These are phyloP conservation scores for Radopholus similis DNA, from an alignment of 1,140 invertebrate genomes.

Conservation along the genomic window DNA sequence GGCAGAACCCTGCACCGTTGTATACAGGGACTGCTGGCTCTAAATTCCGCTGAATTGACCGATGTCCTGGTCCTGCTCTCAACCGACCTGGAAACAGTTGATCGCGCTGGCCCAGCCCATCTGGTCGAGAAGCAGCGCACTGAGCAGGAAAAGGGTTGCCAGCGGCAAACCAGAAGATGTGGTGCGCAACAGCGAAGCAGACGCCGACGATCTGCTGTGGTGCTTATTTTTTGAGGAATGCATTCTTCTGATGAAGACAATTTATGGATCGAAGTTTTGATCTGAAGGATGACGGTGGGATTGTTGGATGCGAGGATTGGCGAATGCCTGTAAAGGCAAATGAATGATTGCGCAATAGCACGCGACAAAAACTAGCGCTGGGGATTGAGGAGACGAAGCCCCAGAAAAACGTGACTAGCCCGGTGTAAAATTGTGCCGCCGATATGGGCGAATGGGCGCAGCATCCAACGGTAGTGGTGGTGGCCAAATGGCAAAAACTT, in stretches of 20 bases:
- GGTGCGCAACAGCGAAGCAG: not conserved
- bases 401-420: too few species aligned
- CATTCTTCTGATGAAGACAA: too few species aligned
- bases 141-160: not conserved
- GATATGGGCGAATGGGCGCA: too few species aligned
- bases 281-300: too few species aligned
- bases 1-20: not conserved
- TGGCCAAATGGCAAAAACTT: too few species aligned
- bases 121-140: conserved; percentile 2
- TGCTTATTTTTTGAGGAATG: not conserved
- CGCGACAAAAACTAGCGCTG: too few species aligned
- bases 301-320: too few species aligned
- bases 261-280: not conserved
- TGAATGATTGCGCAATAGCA: too few species aligned
- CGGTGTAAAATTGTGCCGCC: too few species aligned
- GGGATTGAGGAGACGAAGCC: too few species aligned
- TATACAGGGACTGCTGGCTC: not conserved
- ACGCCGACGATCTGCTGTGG: not conserved
- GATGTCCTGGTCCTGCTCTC: not conserved
- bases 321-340: too few species aligned
- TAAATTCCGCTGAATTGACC: not conserved
- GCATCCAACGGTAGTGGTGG: too few species aligned
- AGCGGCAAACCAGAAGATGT: not conserved
- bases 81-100: conserved; percentile 5
- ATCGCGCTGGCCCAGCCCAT: not conserved